Evolutionary conservation across 1,140 invertebrate species (phyloP), one percentile per base, ranked within the genome.

Genomic region (Teleopsis dalmanni): DNA sequence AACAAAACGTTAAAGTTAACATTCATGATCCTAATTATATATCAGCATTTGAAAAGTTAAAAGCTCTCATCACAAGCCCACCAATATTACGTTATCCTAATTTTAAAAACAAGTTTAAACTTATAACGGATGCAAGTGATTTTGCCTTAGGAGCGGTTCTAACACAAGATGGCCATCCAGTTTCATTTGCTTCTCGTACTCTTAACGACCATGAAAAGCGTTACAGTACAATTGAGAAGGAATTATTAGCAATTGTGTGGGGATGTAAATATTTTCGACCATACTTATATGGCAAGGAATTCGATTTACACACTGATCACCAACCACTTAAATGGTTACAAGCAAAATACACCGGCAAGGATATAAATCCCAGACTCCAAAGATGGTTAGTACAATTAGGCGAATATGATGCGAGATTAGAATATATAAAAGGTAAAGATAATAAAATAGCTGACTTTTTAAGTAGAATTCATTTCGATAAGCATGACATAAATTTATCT

Each of bases 221-320:
- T 51, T 76, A 71, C 57, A 60, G 43, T 49, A 62, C 54, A 19
- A 73, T 53, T 55, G 78, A 70, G 63, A 57, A 51, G 57, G 70
- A 70, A 54, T 49, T 66, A 9, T 48, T 71, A 16, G 67, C 65
- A 4, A 65, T 73, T 9, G 56, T 79, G 3, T 73, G 63, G 58
- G 62, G 65, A 2, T 54, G 73, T 1, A 55, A 72, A 41, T 57
- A 75, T 36, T 78, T 77, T 47, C 45, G 66, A 47, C 59, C 67
- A 22, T 79, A 76, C 57, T 48, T 81, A 6, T 72, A 69, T 45
- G 72, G 72, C 9, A 59, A 43, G 26, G 59, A 72, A 33, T 80
- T 79, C 51, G 71, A 51, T 13, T 59, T 80, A 1, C 44, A 71
- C 13, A 79, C 75, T 29, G 53, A 51, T 34, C 54, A 51, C 45